Conservation (phyloP, 1,140 invertebrate species). For the Drosophila asahinai region DNA sequence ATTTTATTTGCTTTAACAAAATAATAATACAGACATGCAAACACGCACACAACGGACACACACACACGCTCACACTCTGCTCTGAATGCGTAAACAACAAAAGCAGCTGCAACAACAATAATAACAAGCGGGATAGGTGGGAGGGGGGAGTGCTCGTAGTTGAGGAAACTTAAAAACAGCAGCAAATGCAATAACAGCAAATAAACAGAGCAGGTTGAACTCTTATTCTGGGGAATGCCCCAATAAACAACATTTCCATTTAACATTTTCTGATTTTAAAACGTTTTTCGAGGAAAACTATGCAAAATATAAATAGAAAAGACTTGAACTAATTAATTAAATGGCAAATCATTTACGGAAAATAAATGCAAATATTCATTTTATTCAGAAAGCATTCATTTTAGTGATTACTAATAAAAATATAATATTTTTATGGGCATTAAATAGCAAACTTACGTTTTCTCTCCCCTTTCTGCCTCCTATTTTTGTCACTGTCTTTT, state of each 20-base stretch:
- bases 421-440: no score
- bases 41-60: constrained; percentile 47
- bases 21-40: constrained; percentile 78
- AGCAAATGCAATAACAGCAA: constrained; percentile 45
- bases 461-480: neutral
- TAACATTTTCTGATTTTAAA: neutral
- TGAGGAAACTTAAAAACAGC: constrained; percentile 52
- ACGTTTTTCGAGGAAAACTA: neutral
- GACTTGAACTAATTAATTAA: no score
- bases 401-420: no score
- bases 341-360: no score
- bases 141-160: constrained; percentile 2
- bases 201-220: constrained; percentile 49
- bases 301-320: neutral
- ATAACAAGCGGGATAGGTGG: constrained; percentile 4
- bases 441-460: no score
- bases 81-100: constrained; percentile 78
- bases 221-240: constrained; percentile 32
- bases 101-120: constrained; percentile 76
- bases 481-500: constrained; percentile 39
- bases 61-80: constrained; percentile 33
- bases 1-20: constrained; percentile 81
- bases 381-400: no score
- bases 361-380: no score
- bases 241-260: constrained; percentile 19